phyloP scores from a whole-genome alignment of 2,113 vertebrate species.

The Leptodactylus fuscus region DNA sequence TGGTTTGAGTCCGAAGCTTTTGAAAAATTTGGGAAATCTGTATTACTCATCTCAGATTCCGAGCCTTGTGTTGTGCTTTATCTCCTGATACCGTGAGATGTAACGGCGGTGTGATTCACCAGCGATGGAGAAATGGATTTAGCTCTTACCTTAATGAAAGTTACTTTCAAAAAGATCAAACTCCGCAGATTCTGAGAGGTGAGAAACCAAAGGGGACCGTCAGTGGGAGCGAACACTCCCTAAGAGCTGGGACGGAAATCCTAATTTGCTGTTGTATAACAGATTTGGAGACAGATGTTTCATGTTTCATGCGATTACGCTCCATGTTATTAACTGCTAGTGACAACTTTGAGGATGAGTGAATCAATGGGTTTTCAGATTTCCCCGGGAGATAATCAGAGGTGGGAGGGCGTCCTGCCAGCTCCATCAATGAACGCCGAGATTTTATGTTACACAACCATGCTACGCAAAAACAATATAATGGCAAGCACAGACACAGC shows the following conservation, averaged over 20 bases:
- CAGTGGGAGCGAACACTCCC: not conserved
- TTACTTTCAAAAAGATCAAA: not conserved
- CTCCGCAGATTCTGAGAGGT: not conserved
- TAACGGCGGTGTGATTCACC: not conserved
- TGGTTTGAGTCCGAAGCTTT: no score
- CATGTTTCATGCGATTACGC: constrained; percentile 47
- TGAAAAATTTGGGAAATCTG: no score
- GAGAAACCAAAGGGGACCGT: not conserved
- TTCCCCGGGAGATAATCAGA: constrained; percentile 54
- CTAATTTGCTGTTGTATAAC: constrained; percentile 19
- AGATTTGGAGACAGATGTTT: constrained; percentile 49
- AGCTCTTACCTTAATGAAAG: not conserved
- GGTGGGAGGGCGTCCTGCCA: constrained; percentile 31
- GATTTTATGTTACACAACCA: not conserved
- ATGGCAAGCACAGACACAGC: not conserved
- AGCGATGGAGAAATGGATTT: not conserved
- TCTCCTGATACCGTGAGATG: no score
- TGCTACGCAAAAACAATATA: not conserved
- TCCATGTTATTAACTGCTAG: constrained; percentile 48
- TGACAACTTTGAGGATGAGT: constrained; percentile 55
- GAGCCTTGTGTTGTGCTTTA: no score
- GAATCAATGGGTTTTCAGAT: constrained; percentile 46
- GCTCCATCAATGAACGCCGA: not conserved
- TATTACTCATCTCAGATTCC: no score
- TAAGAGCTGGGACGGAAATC: not conserved